phyloP scores from a whole-genome alignment of 1,140 invertebrate genomes.

The Pseudomyrmex gracilis region DNA sequence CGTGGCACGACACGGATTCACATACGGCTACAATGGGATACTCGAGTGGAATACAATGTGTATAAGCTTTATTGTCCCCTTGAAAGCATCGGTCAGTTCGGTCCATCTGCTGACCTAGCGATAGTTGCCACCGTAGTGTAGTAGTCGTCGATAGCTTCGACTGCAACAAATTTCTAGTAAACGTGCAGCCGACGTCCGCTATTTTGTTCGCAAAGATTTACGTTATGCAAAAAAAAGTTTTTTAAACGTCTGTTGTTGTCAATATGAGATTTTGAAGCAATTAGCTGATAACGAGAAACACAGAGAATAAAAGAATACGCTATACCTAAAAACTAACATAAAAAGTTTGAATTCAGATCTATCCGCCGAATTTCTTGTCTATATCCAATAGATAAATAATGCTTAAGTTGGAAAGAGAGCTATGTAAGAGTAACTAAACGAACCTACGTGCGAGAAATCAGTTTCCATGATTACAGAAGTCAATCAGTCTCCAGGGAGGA shows the following conservation, averaged over 20 bases:
- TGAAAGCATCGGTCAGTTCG: conserved; percentile 74
- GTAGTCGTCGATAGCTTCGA: conserved; percentile 68
- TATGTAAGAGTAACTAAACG: not conserved
- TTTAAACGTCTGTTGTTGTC: not conserved
- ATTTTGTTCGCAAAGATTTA: conserved; percentile 27
- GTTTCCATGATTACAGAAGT: conserved; percentile 70
- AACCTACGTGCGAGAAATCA: conserved; percentile 49
- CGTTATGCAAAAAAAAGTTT: not conserved
- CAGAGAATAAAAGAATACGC: too few species aligned
- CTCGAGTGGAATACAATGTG: conserved; percentile 74
- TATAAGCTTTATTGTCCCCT: conserved; percentile 75
- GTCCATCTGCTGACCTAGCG: conserved; percentile 75
- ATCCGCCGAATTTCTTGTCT: too few species aligned
- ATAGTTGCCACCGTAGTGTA: conserved; percentile 61
- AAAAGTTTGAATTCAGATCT: too few species aligned
- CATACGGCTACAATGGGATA: conserved; percentile 73
- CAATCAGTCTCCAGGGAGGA: conserved; percentile 80
- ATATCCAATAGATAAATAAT: not conserved
- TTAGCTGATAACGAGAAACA: too few species aligned
- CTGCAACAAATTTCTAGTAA: conserved; percentile 52
- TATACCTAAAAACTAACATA: too few species aligned
- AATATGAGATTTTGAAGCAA: too few species aligned
- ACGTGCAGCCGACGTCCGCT: conserved; percentile 43
- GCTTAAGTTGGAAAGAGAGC: not conserved
- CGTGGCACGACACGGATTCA: conserved; percentile 63